Evolutionary conservation across 2,113 vertebrate species (phyloP).

Genomic region (Felis chaus): DNA sequence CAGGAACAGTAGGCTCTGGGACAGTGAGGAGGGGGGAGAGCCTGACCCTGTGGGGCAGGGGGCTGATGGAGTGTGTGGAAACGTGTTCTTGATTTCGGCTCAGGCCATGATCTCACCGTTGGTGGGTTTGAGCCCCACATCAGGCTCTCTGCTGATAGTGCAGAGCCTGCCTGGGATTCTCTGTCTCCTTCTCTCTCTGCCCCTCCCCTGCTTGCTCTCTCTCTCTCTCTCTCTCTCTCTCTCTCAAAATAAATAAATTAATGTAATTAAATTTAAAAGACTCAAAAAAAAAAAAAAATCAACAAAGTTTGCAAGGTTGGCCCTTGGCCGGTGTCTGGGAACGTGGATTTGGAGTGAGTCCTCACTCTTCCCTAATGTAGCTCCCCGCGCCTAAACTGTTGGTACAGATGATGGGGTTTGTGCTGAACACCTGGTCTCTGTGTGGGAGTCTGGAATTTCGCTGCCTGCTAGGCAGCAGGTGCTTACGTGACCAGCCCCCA

Average conservation of each 20-base stretch:
- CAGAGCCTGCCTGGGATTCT: too few species aligned
- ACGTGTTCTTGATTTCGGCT: too few species aligned
- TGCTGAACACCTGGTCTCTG: neutral
- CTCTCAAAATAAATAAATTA: too few species aligned
- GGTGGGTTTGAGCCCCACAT: too few species aligned
- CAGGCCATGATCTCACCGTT: too few species aligned
- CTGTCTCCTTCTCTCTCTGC: too few species aligned
- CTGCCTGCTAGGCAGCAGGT: neutral
- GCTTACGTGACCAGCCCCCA: neutral
- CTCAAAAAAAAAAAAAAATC: too few species aligned
- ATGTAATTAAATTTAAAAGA: too few species aligned
- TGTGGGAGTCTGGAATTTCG: neutral
- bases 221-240: too few species aligned
- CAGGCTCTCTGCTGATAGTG: too few species aligned
- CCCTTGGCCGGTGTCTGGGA: neutral
- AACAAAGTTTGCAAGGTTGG: neutral
- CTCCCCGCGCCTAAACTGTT: neutral
- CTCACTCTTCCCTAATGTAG: neutral
- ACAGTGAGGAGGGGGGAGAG: neutral
- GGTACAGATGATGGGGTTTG: rapidly evolving
- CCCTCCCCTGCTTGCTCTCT: too few species aligned
- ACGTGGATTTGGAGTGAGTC: neutral
- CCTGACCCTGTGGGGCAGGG: rapidly evolving
- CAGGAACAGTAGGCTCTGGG: too few species aligned
- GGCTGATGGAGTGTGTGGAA: rapidly evolving